Base-by-base conservation (phyloP, 2,888 invertebrate species). In the Ophion slaviceki region DNA sequence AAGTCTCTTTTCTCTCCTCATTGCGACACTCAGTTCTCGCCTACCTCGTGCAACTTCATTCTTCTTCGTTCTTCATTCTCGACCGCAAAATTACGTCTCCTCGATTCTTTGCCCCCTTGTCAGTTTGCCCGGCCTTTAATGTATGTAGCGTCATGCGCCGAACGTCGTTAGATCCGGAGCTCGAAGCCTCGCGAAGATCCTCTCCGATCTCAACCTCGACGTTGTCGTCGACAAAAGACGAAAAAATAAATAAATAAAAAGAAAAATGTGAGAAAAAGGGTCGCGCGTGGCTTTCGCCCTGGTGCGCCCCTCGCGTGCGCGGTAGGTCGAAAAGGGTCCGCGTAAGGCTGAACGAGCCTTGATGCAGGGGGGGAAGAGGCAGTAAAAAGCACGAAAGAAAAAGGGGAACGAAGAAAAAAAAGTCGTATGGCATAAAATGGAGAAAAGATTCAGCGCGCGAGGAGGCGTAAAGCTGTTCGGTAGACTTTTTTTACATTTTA, bases 141-240 rank as follows among this genome's bases (percentile, higher is more conserved):
- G 86, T 89, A 89, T 89, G 88, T 88, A 79, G 83, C 83, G 87
- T 88, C 87, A 88, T 87, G 88, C 87, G 76, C 88, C 80, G 82
- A 5, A 3, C 40, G 40, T 86, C 86, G 86, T 86, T 86, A 86
- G 82, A 83, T 67, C 82, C 79, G 72, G 82, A 74, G 47, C 82
- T 53, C 80, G 72, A 72, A 80, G 85, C 76, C 85, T 86, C 81
- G 79, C 82, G 68, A 83, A 59, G 76, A 71, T 40, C 32, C 80
- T 75, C 64, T 53, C 61, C 53, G 53, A 53, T 17, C 53, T 72
- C 36, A 62, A 45, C 57, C 66, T 47, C n/a, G 72, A 53, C 10
- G 61, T 11, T 32, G 61, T 67, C 57, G 40, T 53, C 62, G 70
- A 74, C 68, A 61, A 8, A 57, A 20, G 47, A 53, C 4, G 17